These are phyloP conservation scores for Drosophila ficusphila DNA, from an alignment of 1,140 invertebrate species.

Conservation along the genomic window DNA sequence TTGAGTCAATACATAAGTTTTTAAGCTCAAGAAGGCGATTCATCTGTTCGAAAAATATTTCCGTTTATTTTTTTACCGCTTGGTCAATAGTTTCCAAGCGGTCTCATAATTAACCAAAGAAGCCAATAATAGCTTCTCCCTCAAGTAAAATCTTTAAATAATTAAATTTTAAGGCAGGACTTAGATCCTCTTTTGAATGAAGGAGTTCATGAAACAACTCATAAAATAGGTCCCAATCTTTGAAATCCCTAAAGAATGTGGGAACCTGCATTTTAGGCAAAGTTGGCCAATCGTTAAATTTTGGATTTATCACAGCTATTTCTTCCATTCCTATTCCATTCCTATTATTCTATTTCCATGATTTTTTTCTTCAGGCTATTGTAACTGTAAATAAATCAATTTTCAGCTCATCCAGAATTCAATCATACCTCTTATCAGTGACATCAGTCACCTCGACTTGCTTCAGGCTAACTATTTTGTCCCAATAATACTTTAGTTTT, in stretches of 20 bases:
- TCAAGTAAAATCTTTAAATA: background rate
- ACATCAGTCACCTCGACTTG: background rate
- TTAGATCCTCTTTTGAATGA: background rate
- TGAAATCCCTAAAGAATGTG: background rate
- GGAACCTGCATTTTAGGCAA: background rate
- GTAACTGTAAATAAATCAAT: background rate
- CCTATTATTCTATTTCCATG: too few relatives aligned
- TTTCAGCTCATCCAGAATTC: background rate
- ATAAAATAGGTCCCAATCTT: too few relatives aligned
- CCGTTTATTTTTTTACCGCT: slow-evolving; percentile 10
- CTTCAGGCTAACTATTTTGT: too few relatives aligned
- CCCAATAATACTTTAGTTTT: too few relatives aligned
- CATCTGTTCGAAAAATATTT: slow-evolving; percentile 1
- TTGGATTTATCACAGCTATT: background rate
- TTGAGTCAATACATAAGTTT: background rate
- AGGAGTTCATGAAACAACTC: background rate
- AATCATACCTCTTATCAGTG: background rate
- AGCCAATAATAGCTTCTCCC: background rate
- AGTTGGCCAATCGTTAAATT: too few relatives aligned
- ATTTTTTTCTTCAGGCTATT: too few relatives aligned
- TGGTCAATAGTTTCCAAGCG: background rate
- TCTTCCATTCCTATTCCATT: too few relatives aligned
- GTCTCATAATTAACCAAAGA: background rate
- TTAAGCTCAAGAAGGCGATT: too few relatives aligned
- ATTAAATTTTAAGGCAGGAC: background rate